Evolutionary conservation across 92 coral and sea anemone genomes (phyloP).

Genomic region (Epizoanthus stellaris): DNA sequence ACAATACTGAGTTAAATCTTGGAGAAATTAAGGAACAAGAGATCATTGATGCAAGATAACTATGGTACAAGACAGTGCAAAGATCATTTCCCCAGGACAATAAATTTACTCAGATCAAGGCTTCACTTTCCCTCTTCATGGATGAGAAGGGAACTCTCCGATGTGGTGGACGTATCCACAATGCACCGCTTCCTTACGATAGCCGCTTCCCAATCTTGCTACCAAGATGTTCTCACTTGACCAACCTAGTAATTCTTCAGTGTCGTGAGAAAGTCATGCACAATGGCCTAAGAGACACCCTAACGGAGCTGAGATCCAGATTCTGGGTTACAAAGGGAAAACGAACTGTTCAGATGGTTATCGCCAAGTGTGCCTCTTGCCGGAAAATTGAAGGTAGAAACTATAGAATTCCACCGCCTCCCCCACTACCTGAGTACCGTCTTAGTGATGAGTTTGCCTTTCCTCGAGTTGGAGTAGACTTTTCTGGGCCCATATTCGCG

Average conservation of each 20-base stretch:
- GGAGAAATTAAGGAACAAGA: slow-evolving; percentile 48
- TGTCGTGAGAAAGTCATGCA: slow-evolving; percentile 40
- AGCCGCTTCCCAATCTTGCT: slow-evolving; percentile 48
- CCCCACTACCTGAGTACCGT: too few species aligned
- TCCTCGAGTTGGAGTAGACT: too few species aligned
- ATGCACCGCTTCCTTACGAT: not conserved
- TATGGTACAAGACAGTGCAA: slow-evolving; percentile 51
- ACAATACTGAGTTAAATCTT: too few species aligned
- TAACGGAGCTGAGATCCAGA: slow-evolving; percentile 37
- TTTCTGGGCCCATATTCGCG: too few species aligned
- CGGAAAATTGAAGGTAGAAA: too few species aligned
- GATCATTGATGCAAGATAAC: slow-evolving; percentile 22
- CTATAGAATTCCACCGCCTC: too few species aligned
- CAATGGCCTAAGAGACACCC: slow-evolving; percentile 53
- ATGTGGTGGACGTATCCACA: slow-evolving; percentile 23
- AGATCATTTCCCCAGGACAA: slow-evolving; percentile 34
- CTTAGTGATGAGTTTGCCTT: too few species aligned
- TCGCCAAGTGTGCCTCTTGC: too few species aligned
- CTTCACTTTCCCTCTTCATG: slow-evolving; percentile 34
- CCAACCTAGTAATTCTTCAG: slow-evolving; percentile 40
- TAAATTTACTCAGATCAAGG: slow-evolving; percentile 51
- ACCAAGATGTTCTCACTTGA: slow-evolving; percentile 46
- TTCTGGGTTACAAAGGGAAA: slow-evolving; percentile 43
- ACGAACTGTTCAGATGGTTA: slow-evolving; percentile 14
- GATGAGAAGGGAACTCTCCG: slow-evolving; percentile 45